Percentiles rank a stretch among this genome's conserved stretches.
Conservation (phyloP, 2,797 vertebrate genomes). For the Xiphorhynchus erythropygius region DNA sequence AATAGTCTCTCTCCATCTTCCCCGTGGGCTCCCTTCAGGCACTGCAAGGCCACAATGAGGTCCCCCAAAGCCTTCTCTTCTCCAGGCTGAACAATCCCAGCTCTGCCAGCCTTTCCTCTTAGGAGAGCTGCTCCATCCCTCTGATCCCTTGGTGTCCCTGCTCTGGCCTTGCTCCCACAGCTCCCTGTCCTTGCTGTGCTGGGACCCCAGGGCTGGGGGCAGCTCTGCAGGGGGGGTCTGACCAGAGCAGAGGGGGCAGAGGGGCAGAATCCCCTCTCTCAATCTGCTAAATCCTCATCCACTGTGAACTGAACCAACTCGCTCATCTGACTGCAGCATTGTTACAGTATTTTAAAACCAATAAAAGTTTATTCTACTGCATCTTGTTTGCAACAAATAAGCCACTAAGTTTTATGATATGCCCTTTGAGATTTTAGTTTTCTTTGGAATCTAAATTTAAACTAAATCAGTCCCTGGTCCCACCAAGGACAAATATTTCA, state of each 20-base stretch:
- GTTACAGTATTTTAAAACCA: neutral
- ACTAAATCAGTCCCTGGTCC: neutral
- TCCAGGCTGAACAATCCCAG: neutral
- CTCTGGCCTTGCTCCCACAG: neutral
- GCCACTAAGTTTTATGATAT: neutral
- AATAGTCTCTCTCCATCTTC: neutral
- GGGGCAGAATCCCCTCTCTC: neutral
- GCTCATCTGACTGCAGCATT: neutral
- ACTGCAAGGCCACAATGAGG: rapidly evolving
- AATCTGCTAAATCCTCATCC: neutral
- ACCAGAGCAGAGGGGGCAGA: neutral
- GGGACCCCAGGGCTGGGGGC: neutral
- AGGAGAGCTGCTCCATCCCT: neutral
- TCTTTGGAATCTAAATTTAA: conserved; percentile 36
- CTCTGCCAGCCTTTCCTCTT: neutral
- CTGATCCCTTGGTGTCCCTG: neutral
- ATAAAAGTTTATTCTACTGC: neutral
- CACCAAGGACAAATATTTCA: conserved; percentile 44
- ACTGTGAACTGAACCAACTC: neutral
- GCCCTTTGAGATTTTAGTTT: neutral
- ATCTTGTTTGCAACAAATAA: neutral
- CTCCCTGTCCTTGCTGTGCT: neutral
- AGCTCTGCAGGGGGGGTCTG: rapidly evolving
- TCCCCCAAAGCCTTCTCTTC: neutral
- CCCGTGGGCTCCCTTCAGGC: neutral